Conservation (phyloP, 2,797 vertebrate genomes). For the Cyprinella venusta region DNA sequence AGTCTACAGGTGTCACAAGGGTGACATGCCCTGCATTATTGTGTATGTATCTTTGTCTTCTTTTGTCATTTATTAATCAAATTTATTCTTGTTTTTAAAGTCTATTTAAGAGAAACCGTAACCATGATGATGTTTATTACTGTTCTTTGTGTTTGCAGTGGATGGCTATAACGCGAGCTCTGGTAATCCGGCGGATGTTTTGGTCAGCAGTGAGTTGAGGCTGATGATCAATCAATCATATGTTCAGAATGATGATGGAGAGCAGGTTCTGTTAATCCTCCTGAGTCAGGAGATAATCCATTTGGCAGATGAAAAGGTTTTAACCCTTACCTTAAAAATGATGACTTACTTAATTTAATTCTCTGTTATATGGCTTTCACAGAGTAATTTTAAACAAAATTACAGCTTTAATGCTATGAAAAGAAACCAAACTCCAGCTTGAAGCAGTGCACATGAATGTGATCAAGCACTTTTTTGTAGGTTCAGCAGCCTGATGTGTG, state of each 20-base stretch:
- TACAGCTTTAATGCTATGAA: background rate
- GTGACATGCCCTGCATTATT: conserved; percentile 86
- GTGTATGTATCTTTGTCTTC: conserved; percentile 77
- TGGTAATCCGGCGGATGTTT: conserved; percentile 71
- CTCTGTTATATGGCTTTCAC: background rate
- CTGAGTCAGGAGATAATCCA: conserved; percentile 91
- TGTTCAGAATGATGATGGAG: conserved; percentile 80
- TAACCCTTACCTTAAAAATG: background rate
- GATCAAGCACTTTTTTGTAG: conserved; percentile 72
- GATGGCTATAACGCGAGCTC: conserved; percentile 75
- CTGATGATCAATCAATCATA: conserved; percentile 90
- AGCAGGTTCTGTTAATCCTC: conserved; percentile 82
- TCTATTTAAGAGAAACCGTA: background rate
- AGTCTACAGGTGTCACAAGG: conserved; percentile 85
- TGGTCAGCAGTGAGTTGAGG: conserved; percentile 83
- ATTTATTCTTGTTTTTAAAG: background rate
- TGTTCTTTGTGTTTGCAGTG: conserved; percentile 72
- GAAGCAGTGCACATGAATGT: background rate
- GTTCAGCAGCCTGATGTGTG: conserved; percentile 89
- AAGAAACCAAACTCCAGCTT: background rate
- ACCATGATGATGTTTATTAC: background rate
- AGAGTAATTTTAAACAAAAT: background rate
- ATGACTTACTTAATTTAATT: background rate
- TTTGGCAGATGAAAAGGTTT: conserved; percentile 71
- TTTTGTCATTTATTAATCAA: background rate